Evolutionary conservation across 2,797 vertebrate species (phyloP).

Genomic region (Ciconia nigra): DNA sequence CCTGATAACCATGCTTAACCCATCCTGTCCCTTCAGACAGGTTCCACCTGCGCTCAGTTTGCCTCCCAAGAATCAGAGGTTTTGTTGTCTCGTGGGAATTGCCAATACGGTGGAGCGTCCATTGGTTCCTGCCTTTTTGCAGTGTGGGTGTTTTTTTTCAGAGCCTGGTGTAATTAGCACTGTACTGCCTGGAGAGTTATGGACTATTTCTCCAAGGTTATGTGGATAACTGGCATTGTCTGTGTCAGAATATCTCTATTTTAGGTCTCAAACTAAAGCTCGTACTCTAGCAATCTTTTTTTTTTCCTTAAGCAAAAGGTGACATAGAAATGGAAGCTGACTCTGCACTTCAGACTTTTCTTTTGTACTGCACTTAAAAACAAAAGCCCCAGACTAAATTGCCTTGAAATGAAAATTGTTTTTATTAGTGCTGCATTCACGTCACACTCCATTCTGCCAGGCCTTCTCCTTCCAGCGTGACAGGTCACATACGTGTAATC

Average conservation of each 20-base stretch:
- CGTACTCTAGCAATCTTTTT: background rate
- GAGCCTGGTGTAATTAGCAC: background rate
- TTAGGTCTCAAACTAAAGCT: background rate
- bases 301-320: background rate
- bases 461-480: background rate
- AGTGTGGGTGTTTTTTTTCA: background rate
- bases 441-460: background rate
- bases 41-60: background rate
- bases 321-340: background rate
- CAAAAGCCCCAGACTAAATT: background rate
- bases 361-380: background rate
- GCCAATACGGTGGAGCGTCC: background rate
- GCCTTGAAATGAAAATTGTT: background rate
- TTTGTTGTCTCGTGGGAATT: background rate
- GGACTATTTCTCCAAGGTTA: background rate
- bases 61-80: background rate
- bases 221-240: background rate
- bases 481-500: background rate
- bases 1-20: background rate
- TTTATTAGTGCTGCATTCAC: background rate
- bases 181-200: background rate
- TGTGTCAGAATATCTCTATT: background rate
- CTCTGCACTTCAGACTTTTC: background rate
- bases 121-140: background rate
- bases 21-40: background rate